phyloP scores from a whole-genome alignment of 2,797 vertebrate species.

The Darevskia mixta region DNA sequence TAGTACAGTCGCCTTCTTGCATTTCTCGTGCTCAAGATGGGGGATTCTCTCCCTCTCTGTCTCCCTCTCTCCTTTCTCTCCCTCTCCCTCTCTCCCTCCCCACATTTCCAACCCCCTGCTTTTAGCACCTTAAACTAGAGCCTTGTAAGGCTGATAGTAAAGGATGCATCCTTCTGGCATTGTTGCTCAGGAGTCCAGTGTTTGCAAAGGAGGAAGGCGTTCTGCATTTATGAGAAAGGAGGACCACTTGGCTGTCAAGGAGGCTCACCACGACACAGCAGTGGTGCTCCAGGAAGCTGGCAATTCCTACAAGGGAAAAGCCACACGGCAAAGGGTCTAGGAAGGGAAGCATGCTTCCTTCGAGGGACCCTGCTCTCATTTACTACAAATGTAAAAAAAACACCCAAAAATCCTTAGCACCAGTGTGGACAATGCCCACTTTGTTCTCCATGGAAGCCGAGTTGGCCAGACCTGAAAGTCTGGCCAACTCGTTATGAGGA shows the following conservation, averaged over 20 bases:
- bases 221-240: neutral
- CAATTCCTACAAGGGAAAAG: neutral
- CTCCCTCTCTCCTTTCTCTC: neutral
- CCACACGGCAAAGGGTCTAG: constrained; percentile 5
- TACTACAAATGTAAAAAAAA: neutral
- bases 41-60: neutral
- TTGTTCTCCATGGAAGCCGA: neutral
- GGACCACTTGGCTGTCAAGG: neutral
- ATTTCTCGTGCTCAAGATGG: constrained; percentile 9
- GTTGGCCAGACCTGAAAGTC: neutral
- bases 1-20: neutral
- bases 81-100: neutral
- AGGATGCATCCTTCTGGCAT: constrained; percentile 36
- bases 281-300: neutral
- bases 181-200: rapidly evolving
- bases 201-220: too few species aligned
- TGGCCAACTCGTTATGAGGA: too few species aligned
- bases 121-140: neutral
- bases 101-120: neutral
- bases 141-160: neutral
- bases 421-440: neutral
- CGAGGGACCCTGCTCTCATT: neutral
- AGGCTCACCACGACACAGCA: neutral
- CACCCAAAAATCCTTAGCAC: neutral
- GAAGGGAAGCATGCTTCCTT: neutral